Evolutionary conservation across 2,888 invertebrate species (phyloP).

Genomic region (Monoplex corrugatus): DNA sequence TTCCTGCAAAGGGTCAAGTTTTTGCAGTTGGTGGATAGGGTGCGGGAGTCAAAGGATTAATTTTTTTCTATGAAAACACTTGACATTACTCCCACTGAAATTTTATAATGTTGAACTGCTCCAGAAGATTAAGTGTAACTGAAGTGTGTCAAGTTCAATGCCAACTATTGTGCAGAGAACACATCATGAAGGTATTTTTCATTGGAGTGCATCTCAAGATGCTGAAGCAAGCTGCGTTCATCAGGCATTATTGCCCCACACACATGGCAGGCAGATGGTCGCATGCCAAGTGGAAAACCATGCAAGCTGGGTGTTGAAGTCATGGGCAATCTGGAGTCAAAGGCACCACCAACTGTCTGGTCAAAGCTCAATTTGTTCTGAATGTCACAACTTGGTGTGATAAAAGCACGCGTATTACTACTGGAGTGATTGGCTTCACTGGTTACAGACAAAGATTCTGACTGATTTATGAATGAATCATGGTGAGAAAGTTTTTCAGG

Average conservation of each 20-base stretch:
- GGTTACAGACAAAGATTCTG: not conserved
- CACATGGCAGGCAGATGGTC: conserved; percentile 26
- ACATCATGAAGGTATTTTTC: conserved; percentile 41
- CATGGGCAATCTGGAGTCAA: not conserved
- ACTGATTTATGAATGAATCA: conserved; percentile 22
- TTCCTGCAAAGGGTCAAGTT: too few species aligned
- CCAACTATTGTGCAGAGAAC: conserved; percentile 14
- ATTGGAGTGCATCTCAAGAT: conserved; percentile 35
- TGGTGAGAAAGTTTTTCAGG: not conserved
- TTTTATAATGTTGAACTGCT: too few species aligned
- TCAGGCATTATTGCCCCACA: conserved; percentile 32
- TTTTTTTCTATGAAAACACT: too few species aligned
- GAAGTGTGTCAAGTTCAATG: too few species aligned
- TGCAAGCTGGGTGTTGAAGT: not conserved
- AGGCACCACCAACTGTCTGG: not conserved
- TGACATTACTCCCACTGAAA: too few species aligned
- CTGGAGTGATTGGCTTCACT: not conserved
- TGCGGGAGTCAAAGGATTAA: too few species aligned
- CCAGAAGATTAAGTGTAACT: too few species aligned
- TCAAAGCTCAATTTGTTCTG: conserved; percentile 8
- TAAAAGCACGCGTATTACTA: too few species aligned
- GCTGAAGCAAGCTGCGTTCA: conserved; percentile 15
- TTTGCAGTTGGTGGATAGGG: too few species aligned
- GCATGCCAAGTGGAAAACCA: not conserved
- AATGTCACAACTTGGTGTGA: not conserved